Conservation (phyloP, 2,797 vertebrate genomes). For the Galaxias olidus region DNA sequence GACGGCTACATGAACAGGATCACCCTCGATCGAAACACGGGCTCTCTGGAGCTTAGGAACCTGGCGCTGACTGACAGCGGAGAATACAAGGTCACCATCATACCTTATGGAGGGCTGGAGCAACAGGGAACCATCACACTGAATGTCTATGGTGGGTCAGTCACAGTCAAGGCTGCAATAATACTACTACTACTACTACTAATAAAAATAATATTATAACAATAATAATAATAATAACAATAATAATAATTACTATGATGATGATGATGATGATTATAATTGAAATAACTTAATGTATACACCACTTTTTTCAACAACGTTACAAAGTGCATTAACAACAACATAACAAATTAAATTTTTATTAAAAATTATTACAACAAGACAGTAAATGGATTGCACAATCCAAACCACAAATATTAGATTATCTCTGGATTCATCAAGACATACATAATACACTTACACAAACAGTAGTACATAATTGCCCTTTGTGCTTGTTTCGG, state of each 20-base stretch:
- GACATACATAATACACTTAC: no score
- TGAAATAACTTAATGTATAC: background rate
- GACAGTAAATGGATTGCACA: no score
- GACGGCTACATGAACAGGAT: conserved; percentile 41
- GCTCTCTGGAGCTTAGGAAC: conserved; percentile 58
- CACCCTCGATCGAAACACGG: conserved; percentile 53
- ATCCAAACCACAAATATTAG: no score
- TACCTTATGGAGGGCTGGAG: conserved; percentile 36
- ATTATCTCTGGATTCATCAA: no score
- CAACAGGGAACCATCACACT: conserved; percentile 37
- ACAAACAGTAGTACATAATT: no score
- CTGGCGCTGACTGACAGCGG: conserved; percentile 57
- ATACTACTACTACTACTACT: background rate
- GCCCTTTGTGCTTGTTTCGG: no score
- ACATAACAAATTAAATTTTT: no score
- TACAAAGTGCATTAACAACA: no score
- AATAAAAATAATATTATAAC: background rate
- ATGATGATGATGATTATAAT: background rate
- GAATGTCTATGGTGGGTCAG: conserved; percentile 60
- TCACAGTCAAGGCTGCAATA: background rate
- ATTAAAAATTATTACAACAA: no score
- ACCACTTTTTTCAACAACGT: no score
- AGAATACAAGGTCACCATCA: conserved; percentile 55
- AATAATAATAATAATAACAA: no score
- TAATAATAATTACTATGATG: no score